These are phyloP conservation scores for Carlito syrichta DNA, from an alignment of 2,113 vertebrate species.

Conservation along the genomic window DNA sequence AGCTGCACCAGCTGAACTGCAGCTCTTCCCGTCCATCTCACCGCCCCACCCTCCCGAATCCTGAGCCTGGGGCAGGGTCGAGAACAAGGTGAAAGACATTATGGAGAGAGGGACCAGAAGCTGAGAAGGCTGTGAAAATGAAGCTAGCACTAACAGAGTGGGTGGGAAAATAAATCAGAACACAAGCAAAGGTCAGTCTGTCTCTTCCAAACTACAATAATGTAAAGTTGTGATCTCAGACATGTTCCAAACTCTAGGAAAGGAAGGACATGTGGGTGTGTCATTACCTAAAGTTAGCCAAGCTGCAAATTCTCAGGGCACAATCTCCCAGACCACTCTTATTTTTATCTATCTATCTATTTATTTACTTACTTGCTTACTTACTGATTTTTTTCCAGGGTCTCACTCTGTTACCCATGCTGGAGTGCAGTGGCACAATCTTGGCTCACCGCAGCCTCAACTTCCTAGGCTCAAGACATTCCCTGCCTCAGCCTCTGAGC, in stretches of 20 bases:
- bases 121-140: neutral
- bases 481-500: too few species aligned
- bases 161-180: neutral
- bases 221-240: neutral
- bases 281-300: neutral
- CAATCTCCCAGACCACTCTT: neutral
- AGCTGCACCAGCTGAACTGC: neutral
- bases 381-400: too few species aligned
- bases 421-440: too few species aligned
- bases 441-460: too few species aligned
- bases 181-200: neutral
- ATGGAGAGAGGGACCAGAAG: neutral
- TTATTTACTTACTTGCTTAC: too few species aligned
- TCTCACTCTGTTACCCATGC: too few species aligned
- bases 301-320: neutral
- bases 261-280: neutral
- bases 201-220: neutral
- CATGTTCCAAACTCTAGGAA: neutral
- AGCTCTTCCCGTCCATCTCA: neutral
- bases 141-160: neutral
- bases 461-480: too few species aligned
- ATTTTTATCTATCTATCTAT: too few species aligned
- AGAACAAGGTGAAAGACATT: neutral
- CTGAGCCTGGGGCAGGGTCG: neutral
- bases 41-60: neutral